Percentiles rank a stretch among this genome's conserved stretches.
Evolutionary conservation across 1,140 invertebrate species (phyloP).

Genomic region (Octopus bimaculoides): DNA sequence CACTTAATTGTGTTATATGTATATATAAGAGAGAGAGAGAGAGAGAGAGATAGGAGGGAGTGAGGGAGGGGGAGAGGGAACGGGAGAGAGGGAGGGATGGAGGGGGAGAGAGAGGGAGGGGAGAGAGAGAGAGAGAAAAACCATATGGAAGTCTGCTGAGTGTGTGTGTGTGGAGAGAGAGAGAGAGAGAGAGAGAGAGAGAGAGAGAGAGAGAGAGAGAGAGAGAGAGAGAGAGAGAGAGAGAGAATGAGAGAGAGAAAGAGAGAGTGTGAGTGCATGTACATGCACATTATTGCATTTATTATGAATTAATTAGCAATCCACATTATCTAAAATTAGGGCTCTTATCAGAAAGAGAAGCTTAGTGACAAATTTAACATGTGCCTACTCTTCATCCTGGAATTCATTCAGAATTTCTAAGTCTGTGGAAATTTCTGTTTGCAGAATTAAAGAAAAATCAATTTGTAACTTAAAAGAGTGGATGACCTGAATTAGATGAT

Average conservation of each 20-base stretch:
- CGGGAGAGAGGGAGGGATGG: slow-evolving; percentile 2
- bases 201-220: slow-evolving; percentile 12
- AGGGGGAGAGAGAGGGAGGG: neutral
- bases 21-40: neutral
- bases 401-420: too few relatives aligned
- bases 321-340: too few relatives aligned
- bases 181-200: slow-evolving; percentile 16
- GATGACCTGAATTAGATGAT: too few relatives aligned
- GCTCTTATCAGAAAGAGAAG: too few relatives aligned
- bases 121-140: neutral
- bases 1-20: too few relatives aligned
- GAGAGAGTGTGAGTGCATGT: neutral
- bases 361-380: too few relatives aligned
- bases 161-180: neutral
- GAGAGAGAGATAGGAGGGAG: neutral
- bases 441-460: too few relatives aligned
- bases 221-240: slow-evolving; percentile 13
- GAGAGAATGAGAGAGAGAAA: neutral
- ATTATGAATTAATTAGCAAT: too few relatives aligned
- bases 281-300: too few relatives aligned
- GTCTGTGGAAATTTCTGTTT: too few relatives aligned
- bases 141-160: neutral
- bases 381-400: too few relatives aligned
- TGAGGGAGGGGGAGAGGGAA: slow-evolving; percentile 11
- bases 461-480: too few relatives aligned